Conservation (phyloP, 2,113 vertebrate species). For the Mastomys coucha region DNA sequence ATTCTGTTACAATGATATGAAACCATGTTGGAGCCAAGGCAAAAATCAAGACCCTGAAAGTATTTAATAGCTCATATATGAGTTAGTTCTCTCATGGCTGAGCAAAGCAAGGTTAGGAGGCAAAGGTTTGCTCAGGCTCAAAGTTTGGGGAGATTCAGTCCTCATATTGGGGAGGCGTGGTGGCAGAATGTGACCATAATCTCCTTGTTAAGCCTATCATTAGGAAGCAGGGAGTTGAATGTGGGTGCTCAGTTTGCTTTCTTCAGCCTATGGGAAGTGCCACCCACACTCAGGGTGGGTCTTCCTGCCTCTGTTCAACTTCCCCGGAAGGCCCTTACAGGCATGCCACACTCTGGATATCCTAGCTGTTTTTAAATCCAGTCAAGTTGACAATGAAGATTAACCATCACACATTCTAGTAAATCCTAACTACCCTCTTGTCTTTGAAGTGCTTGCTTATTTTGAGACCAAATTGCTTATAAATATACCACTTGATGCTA, state of each 20-base stretch:
- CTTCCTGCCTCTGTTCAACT: neutral
- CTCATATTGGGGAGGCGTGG: neutral
- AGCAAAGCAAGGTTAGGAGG: neutral
- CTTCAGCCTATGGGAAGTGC: neutral
- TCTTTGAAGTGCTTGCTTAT: conserved; percentile 48
- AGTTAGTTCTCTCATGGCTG: neutral
- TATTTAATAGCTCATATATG: neutral
- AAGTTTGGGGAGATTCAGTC: neutral
- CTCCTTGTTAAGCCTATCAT: neutral
- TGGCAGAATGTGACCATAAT: neutral
- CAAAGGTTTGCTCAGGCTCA: neutral
- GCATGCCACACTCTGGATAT: neutral
- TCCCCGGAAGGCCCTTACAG: neutral
- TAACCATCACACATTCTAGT: neutral
- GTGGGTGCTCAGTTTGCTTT: neutral
- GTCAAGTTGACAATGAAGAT: neutral
- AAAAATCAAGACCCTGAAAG: neutral
- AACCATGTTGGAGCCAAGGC: neutral
- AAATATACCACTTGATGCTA: neutral
- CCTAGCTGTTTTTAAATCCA: neutral
- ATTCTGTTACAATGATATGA: neutral
- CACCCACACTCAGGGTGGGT: neutral
- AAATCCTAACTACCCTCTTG: neutral
- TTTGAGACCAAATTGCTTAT: neutral
- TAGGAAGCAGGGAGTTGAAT: neutral